Evolutionary conservation across 2,113 vertebrate species (phyloP), one percentile per base, ranked within the genome.

Genomic region (Aldabrachelys gigantea): DNA sequence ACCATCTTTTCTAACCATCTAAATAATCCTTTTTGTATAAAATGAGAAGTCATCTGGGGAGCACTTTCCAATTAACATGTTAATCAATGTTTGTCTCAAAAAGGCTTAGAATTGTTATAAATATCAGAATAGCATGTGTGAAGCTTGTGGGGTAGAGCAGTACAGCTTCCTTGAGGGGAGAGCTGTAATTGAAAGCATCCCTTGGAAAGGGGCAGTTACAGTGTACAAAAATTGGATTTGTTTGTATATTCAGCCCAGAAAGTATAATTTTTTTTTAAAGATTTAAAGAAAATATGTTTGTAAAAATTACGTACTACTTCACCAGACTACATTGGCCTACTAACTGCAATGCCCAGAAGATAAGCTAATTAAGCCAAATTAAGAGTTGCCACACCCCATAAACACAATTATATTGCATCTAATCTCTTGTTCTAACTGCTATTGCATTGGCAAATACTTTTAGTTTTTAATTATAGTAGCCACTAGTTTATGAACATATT

Each of bases 401-500:
- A 72, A 72, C 8, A 19, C 35, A 72, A 38, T 72, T 38, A 72
- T 72, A 41, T 31, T 62, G 29, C 59, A 62, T 22, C 38, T 62
- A 85, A 72, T 72, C 35, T 79, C 62, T 25, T 78, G 44, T 56
- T 90, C 89, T 57, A 0, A 85, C n/a, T 87, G 87, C 84, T 65
- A 50, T 84, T 69, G 54, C 49, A 80, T 25, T 84, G 35, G 25
- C 57, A 8, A 14, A 44, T 86, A 88, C 69, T 89, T 49, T 81
- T 53, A 84, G 2, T 54, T 50, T 92, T 91, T 88, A 79, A 82
- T 91, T 91, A 82, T 44, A 94, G 38, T 52, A 69, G 78, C 56
- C 88, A 86, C 83, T 29, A 65, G 85, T 84, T 93, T 69, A 92
- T 84, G 72, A 88, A 87, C 88, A 54, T 75, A 81, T 87, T 91